Evolutionary conservation across 1,140 invertebrate genomes (phyloP).

Genomic region (Matsumurasca onukii): DNA sequence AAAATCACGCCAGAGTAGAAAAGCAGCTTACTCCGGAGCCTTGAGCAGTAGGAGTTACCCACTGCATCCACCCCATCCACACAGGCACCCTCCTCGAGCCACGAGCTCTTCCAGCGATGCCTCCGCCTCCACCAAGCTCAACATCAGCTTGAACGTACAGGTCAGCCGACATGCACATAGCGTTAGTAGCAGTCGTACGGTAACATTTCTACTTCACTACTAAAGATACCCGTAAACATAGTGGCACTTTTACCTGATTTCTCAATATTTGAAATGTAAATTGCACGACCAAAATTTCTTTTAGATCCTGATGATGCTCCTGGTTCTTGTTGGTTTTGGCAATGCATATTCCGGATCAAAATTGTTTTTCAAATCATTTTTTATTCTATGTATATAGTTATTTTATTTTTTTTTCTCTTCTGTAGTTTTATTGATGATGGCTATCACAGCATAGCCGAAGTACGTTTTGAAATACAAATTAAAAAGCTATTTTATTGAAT

Average conservation of each 20-base stretch:
- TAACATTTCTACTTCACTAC: background rate
- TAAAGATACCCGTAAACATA: background rate
- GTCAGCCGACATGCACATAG: no score
- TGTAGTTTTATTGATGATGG: no score
- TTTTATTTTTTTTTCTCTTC: no score
- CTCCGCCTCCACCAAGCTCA: conserved; percentile 27
- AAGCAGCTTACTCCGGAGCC: conserved; percentile 4
- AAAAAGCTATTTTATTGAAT: no score
- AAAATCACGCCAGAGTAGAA: conserved; percentile 24
- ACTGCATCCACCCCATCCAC: no score
- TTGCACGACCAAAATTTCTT: background rate
- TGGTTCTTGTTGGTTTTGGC: background rate
- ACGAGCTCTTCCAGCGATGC: conserved; percentile 24
- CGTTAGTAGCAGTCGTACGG: no score
- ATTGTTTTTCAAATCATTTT: no score
- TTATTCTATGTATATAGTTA: no score
- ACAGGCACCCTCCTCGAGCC: conserved; percentile 5
- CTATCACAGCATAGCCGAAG: no score
- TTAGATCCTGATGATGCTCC: background rate
- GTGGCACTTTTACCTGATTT: background rate
- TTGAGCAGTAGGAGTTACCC: conserved; percentile 21
- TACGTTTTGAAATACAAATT: no score
- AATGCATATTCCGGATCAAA: no score
- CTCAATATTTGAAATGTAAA: background rate
- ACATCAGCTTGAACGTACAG: conserved; percentile 20